These are phyloP conservation scores for Megaceryle torquata DNA, from an alignment of 2,113 vertebrate species.

Conservation along the genomic window DNA sequence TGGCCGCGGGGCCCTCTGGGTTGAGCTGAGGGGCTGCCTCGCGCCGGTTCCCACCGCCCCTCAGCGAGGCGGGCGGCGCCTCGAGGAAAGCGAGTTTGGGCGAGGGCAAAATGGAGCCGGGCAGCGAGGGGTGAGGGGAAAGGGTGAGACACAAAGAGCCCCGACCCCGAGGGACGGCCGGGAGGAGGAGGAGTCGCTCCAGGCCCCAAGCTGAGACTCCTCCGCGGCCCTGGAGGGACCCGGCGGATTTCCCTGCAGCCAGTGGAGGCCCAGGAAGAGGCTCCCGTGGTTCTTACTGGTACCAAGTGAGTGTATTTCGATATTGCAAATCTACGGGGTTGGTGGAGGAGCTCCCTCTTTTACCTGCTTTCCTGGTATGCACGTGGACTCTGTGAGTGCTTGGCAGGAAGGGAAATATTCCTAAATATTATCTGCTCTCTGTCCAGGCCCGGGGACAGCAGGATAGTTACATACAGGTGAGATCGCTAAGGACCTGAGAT, in stretches of 20 bases:
- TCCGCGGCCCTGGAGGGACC: background rate
- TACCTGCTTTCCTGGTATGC: background rate
- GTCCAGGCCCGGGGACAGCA: background rate
- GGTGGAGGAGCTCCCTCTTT: background rate
- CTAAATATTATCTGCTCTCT: background rate
- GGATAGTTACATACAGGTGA: background rate
- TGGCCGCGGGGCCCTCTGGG: background rate
- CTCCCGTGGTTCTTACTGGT: background rate
- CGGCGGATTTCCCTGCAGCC: background rate
- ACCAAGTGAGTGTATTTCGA: background rate
- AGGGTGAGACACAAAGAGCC: background rate
- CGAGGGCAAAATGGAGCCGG: background rate
- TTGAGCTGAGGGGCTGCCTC: background rate
- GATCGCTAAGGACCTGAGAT: background rate
- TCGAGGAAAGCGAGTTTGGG: rapidly evolving
- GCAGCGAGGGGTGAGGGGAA: background rate
- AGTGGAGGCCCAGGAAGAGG: background rate
- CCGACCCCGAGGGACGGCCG: rapidly evolving
- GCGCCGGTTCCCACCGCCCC: rapidly evolving
- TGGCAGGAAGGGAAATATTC: background rate
- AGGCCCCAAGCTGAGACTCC: background rate
- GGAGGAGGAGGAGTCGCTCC: background rate
- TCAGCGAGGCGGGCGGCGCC: background rate
- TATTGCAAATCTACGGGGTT: background rate
- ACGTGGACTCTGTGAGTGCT: background rate